Percentiles rank a stretch among this genome's conserved stretches.
phyloP scores from a whole-genome alignment of 37 sponge, comb jelly and placozoan genomes.

The Diacarnus erythraeanus region DNA sequence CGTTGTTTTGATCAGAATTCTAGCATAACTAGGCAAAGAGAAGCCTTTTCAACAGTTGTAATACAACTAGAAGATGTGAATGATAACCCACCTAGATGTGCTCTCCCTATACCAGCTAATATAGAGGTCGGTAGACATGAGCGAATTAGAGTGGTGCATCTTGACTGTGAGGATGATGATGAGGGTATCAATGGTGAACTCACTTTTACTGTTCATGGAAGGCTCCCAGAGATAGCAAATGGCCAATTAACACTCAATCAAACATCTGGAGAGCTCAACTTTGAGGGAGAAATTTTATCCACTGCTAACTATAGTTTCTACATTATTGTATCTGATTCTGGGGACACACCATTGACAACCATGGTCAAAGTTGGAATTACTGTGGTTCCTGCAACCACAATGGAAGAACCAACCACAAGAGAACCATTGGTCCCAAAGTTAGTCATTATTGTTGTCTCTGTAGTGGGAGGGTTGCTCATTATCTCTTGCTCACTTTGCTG shows the following conservation, averaged over 20 bases:
- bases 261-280: neutral
- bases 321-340: conserved; percentile 10
- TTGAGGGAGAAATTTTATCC: neutral
- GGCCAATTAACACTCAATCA: conserved; percentile 13
- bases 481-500: neutral
- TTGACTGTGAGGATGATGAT: conserved; percentile 23
- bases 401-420: neutral
- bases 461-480: conserved; percentile 10
- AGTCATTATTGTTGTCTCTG: neutral
- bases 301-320: neutral
- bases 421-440: neutral
- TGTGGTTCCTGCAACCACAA: too few species aligned
- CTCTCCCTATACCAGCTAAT: neutral
- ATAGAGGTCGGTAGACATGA: neutral
- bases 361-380: neutral
- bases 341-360: conserved; percentile 1
- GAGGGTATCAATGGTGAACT: conserved; percentile 7
- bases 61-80: conserved; percentile 42
- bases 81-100: conserved; percentile 55
- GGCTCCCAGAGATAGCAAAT: neutral
- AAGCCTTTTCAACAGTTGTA: neutral
- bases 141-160: neutral
- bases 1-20: neutral
- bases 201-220: neutral
- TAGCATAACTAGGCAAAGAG: neutral